A percentile compares a stretch with the other conserved stretches of the same genome.
Evolutionary conservation across 2,888 invertebrate genomes (phyloP).

Genomic region (Heliconius hortense): DNA sequence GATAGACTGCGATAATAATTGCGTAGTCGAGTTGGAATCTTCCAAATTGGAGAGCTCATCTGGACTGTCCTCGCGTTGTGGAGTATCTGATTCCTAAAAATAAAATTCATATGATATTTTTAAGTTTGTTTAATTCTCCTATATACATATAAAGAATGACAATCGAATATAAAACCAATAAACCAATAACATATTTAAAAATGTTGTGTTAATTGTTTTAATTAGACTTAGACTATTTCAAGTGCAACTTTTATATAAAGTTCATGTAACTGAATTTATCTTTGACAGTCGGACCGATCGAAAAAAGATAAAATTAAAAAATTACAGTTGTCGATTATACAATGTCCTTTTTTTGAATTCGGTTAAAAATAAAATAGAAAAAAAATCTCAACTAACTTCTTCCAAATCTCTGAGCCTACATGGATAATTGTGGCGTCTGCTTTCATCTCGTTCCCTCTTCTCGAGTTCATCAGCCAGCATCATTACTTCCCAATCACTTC

Average conservation of each 20-base stretch:
- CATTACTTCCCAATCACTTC: slow-evolving; percentile 89
- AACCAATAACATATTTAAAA: too few relatives aligned
- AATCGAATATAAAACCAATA: too few relatives aligned
- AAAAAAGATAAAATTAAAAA: too few relatives aligned
- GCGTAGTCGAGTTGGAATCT: slow-evolving; percentile 71
- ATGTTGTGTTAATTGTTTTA: too few relatives aligned
- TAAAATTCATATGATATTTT: background rate
- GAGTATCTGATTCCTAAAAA: slow-evolving; percentile 70
- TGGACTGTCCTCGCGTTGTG: slow-evolving; percentile 71
- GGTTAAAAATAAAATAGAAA: background rate
- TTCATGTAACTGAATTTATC: too few relatives aligned
- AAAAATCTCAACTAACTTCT: slow-evolving; percentile 56
- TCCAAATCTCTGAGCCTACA: slow-evolving; percentile 71
- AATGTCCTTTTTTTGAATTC: background rate
- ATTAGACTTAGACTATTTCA: too few relatives aligned
- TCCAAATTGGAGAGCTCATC: slow-evolving; percentile 73
- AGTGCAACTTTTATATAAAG: too few relatives aligned
- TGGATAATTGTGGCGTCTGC: slow-evolving; percentile 64
- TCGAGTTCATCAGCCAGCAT: slow-evolving; percentile 89
- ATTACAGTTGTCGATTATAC: too few relatives aligned
- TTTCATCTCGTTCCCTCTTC: slow-evolving; percentile 75
- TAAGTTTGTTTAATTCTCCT: background rate
- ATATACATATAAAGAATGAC: too few relatives aligned
- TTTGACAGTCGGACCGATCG: too few relatives aligned
- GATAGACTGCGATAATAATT: slow-evolving; percentile 68